Evolutionary conservation across 2,797 vertebrate genomes (phyloP).

Genomic region (Notolabrus celidotus): DNA sequence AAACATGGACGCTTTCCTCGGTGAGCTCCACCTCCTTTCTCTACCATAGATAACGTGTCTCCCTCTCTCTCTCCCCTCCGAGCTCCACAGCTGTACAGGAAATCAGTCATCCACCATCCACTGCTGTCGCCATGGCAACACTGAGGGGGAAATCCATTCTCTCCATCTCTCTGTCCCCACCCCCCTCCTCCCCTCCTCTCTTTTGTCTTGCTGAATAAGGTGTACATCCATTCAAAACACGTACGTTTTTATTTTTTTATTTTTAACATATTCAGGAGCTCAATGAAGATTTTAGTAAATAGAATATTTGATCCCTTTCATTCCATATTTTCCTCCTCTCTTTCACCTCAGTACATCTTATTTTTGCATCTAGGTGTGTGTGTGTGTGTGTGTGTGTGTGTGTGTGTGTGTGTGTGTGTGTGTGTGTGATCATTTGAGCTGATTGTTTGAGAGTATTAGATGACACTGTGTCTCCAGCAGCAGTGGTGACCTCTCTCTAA

Average conservation of each 20-base stretch:
- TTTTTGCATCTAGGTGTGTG: neutral
- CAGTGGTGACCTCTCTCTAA: constrained; percentile 72
- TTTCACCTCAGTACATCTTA: constrained; percentile 1
- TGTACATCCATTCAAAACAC: constrained; percentile 23
- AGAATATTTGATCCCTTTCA: neutral
- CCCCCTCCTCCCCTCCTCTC: constrained; percentile 18
- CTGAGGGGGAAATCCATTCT: constrained; percentile 78
- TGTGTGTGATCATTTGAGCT: neutral
- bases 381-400: neutral
- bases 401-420: neutral
- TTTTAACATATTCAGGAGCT: neutral
- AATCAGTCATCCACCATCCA: constrained; percentile 84
- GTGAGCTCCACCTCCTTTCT: constrained; percentile 58
- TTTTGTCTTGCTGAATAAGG: constrained; percentile 63
- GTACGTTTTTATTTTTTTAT: neutral
- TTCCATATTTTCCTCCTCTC: neutral
- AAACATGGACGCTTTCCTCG: constrained; percentile 57
- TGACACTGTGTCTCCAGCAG: constrained; percentile 62
- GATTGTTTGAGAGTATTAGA: constrained; percentile 46
- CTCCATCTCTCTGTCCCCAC: constrained; percentile 43
- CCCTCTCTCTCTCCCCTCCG: constrained; percentile 32
- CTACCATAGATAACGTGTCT: constrained; percentile 42
- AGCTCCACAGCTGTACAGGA: constrained; percentile 83
- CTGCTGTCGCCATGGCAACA: constrained; percentile 85
- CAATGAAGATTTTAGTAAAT: neutral